Evolutionary conservation across 2,888 invertebrate species (phyloP).

Genomic region (Metopia argyrocephala): DNA sequence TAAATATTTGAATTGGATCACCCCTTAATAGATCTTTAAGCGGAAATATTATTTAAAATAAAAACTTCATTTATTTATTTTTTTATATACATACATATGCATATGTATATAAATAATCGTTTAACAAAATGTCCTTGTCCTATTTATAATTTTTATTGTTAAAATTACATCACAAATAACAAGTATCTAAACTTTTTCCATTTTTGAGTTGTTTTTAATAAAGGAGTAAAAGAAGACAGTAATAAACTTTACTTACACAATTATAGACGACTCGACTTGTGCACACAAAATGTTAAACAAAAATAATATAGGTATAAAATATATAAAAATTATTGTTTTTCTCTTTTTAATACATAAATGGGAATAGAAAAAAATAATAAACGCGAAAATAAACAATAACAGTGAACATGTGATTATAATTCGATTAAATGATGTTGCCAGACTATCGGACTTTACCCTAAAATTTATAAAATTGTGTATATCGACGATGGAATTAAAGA

Average conservation of each 20-base stretch:
- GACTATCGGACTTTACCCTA: neutral
- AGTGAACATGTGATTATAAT: conserved; percentile 47
- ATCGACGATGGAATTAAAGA: too few relatives aligned
- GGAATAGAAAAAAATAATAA: conserved; percentile 1
- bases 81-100: too few relatives aligned
- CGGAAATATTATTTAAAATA: too few relatives aligned
- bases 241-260: conserved; percentile 15
- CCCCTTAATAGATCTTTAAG: too few relatives aligned
- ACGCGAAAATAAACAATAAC: conserved; percentile 47
- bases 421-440: neutral
- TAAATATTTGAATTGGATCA: too few relatives aligned
- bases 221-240: neutral
- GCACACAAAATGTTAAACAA: conserved; percentile 12
- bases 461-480: neutral
- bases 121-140: conserved; percentile 1
- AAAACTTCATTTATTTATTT: too few relatives aligned
- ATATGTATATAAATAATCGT: neutral
- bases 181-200: neutral
- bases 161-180: neutral
- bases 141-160: conserved; percentile 8
- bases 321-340: neutral
- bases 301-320: conserved; percentile 15
- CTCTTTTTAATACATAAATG: conserved; percentile 2
- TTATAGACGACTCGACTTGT: neutral
- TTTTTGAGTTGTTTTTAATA: neutral